Percentiles rank a stretch among this genome's conserved stretches.
phyloP scores from a whole-genome alignment of 2,113 vertebrate genomes.

The cattle (Bos taurus) region DNA sequence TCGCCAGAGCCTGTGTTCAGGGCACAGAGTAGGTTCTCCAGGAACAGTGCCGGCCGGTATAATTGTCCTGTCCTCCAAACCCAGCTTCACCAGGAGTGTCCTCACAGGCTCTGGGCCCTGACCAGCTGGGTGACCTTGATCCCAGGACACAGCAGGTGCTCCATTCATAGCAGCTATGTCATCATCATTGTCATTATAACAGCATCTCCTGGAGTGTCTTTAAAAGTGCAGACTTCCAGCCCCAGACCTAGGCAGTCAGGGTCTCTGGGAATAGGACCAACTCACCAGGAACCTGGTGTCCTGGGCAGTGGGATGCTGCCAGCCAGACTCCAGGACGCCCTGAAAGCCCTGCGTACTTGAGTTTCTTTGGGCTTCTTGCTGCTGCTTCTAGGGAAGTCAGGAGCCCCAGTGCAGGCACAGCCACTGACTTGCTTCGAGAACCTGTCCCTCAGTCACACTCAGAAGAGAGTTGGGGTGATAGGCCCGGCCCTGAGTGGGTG shows the following conservation, averaged over 20 bases:
- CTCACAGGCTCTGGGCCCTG: background rate
- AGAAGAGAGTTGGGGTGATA: background rate
- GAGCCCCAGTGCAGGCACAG: background rate
- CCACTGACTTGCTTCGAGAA: background rate
- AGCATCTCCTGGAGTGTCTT: background rate
- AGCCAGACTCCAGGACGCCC: background rate
- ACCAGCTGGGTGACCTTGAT: background rate
- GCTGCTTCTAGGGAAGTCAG: background rate
- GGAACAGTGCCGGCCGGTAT: background rate
- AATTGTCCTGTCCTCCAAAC: background rate
- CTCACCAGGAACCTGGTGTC: background rate
- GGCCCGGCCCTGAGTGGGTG: background rate
- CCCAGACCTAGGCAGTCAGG: background rate
- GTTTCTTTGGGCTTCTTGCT: background rate
- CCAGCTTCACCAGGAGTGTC: background rate
- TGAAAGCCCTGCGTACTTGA: background rate
- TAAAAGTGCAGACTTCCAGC: background rate
- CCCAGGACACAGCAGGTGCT: background rate
- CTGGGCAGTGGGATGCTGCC: background rate
- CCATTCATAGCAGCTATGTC: fast-evolving
- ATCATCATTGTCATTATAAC: fast-evolving
- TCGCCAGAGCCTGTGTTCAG: background rate
- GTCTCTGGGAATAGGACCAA: background rate
- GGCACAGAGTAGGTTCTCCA: background rate
- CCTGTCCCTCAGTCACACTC: background rate